phyloP scores from a whole-genome alignment of 2,797 vertebrate genomes.

The Mycteria americana region DNA sequence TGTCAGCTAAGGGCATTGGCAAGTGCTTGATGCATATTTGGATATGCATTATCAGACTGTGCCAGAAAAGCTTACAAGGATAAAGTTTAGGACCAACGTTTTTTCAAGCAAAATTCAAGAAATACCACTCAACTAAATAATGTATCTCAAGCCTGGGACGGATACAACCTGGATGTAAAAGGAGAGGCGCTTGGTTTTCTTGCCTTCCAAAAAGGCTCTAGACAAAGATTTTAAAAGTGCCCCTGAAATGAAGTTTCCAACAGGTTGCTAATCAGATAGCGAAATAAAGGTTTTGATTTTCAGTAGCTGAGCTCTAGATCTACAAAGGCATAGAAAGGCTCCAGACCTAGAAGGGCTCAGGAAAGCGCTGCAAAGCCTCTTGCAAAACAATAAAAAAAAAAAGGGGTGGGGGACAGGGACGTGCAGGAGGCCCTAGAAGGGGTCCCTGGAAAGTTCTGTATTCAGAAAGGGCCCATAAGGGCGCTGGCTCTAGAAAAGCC shows the following conservation, averaged over 20 bases:
- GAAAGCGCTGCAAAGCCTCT: not conserved
- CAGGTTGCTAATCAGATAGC: not conserved
- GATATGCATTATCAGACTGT: not conserved
- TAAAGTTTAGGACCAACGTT: not conserved
- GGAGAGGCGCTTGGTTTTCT: not conserved
- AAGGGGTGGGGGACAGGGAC: accelerated
- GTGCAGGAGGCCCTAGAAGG: not conserved
- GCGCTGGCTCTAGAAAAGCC: not conserved
- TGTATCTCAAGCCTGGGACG: not conserved
- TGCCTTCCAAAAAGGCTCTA: not conserved
- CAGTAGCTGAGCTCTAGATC: not conserved
- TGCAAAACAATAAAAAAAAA: not conserved
- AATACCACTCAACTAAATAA: not conserved
- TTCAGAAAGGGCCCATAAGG: not conserved
- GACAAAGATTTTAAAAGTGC: not conserved
- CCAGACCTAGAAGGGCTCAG: not conserved
- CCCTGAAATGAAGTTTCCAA: not conserved
- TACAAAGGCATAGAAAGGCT: not conserved
- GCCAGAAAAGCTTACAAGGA: not conserved
- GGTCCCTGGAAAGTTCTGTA: not conserved
- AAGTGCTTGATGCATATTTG: not conserved
- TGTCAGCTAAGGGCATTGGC: not conserved
- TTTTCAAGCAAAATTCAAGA: not conserved
- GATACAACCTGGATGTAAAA: not conserved
- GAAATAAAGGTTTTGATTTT: not conserved